Evolutionary conservation across 2,888 invertebrate genomes (phyloP).

Genomic region (Rotaria sp.): DNA sequence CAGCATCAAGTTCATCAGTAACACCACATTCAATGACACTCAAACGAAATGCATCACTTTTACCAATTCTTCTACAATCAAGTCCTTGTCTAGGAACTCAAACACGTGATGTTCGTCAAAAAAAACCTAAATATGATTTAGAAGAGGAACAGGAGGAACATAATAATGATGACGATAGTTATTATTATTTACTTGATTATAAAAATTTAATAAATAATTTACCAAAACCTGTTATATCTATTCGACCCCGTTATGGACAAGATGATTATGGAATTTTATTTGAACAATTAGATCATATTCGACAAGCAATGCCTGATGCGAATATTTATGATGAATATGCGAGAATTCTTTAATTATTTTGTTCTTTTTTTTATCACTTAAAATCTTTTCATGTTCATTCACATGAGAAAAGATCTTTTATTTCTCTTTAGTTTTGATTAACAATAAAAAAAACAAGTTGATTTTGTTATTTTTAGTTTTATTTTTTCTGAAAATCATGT

Average conservation of each 20-base stretch:
- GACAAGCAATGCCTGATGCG: background rate
- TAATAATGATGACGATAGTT: background rate
- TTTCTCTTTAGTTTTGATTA: no score
- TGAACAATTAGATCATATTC: conserved; percentile 9
- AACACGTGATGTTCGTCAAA: background rate
- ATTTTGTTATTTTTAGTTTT: no score
- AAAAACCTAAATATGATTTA: background rate
- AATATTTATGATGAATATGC: conserved; percentile 11
- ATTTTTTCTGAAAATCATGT: no score
- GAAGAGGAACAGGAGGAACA: background rate
- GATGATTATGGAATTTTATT: conserved; percentile 20
- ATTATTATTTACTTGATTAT: background rate
- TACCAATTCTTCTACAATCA: background rate
- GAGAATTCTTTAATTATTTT: background rate
- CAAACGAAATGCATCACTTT: background rate
- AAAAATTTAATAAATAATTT: background rate
- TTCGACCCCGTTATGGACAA: background rate
- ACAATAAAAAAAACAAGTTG: no score
- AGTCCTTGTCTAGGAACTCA: background rate
- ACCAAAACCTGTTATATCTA: background rate
- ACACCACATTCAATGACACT: background rate
- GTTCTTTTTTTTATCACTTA: no score
- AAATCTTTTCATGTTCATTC: no score
- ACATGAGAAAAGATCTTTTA: no score
- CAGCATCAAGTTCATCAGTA: background rate